Conservation (phyloP, 2,113 vertebrate genomes). For the Apodemus speciosus region DNA sequence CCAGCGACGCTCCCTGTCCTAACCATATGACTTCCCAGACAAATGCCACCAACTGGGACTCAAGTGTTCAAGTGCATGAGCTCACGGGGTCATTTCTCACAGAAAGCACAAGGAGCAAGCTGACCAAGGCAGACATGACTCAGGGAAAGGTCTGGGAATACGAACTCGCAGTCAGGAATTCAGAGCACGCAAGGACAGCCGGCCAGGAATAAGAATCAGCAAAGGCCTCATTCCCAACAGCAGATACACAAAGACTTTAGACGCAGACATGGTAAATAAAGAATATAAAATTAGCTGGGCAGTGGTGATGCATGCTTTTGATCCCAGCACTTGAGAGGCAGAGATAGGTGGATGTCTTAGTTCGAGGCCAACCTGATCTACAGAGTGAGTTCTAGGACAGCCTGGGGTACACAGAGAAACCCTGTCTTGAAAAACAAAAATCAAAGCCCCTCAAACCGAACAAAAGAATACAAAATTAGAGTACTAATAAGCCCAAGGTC, state of each 20-base stretch:
- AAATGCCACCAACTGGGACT: neutral
- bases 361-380: too few species aligned
- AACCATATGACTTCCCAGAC: neutral
- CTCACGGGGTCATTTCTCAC: neutral
- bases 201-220: neutral
- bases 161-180: neutral
- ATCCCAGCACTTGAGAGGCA: too few species aligned
- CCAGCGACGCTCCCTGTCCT: neutral
- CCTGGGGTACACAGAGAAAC: too few species aligned
- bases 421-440: neutral
- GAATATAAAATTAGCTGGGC: neutral
- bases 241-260: neutral
- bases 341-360: too few species aligned
- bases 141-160: neutral
- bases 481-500: neutral
- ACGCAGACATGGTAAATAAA: neutral
- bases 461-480: neutral
- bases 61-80: neutral
- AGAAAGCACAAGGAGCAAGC: neutral
- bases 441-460: neutral
- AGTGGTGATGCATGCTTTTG: too few species aligned
- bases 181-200: neutral
- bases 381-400: too few species aligned
- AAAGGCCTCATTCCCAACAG: neutral
- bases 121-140: neutral